These are phyloP conservation scores for Dufourea novaeangliae DNA, from an alignment of 1,140 invertebrate genomes.

Conservation along the genomic window DNA sequence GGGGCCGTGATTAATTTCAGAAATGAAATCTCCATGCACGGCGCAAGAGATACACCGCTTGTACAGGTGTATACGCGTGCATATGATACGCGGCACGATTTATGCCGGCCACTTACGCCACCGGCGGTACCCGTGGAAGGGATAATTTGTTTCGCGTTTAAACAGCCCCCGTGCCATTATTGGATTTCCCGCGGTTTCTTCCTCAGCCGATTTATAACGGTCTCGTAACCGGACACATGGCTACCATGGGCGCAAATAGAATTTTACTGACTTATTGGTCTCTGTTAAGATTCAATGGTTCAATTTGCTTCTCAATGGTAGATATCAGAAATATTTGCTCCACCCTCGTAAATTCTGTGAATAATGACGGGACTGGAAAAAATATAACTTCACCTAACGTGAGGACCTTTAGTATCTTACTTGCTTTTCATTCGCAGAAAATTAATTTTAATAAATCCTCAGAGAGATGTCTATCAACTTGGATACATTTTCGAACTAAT, in stretches of 20 bases:
- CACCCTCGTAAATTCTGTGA: too few species aligned
- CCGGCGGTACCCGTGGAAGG: neutral
- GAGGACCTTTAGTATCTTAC: too few species aligned
- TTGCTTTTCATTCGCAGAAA: too few species aligned
- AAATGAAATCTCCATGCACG: conserved; percentile 50
- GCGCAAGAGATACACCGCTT: neutral
- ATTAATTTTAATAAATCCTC: too few species aligned
- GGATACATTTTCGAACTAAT: too few species aligned
- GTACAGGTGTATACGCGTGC: neutral
- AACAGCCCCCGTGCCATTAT: conserved; percentile 43
- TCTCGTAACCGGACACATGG: neutral
- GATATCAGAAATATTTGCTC: too few species aligned
- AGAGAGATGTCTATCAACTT: too few species aligned
- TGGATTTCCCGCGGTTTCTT: conserved; percentile 35
- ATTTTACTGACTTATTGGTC: too few species aligned
- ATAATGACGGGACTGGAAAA: too few species aligned
- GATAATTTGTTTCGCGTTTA: conserved; percentile 36
- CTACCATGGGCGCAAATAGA: conserved; percentile 1
- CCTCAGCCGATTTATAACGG: conserved; percentile 33
- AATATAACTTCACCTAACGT: too few species aligned
- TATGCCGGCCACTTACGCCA: conserved; percentile 19
- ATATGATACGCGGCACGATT: conserved; percentile 7
- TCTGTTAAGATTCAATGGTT: too few species aligned
- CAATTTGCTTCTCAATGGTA: too few species aligned
- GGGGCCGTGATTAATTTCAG: conserved; percentile 48